These are phyloP conservation scores for Trichomalopsis sarcophagae DNA, from an alignment of 1,140 invertebrate genomes.

Conservation along the genomic window DNA sequence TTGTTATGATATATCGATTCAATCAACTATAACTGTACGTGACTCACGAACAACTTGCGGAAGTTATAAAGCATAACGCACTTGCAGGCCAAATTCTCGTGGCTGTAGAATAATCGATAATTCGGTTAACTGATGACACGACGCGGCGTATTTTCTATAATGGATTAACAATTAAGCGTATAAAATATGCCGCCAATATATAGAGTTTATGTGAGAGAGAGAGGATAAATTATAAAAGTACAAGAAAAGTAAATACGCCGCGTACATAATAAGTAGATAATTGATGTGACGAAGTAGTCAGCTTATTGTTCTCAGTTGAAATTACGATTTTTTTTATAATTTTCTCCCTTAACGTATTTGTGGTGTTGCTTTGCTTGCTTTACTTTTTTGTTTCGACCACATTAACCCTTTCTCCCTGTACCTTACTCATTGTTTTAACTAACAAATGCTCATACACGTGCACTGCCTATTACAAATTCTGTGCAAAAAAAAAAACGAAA, in stretches of 20 bases:
- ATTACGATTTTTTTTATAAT: slow-evolving; percentile 39
- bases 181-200: not conserved
- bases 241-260: slow-evolving; percentile 40
- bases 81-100: slow-evolving; percentile 42
- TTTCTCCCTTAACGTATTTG: slow-evolving; percentile 56
- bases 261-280: slow-evolving; percentile 52
- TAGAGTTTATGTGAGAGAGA: not conserved
- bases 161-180: not conserved
- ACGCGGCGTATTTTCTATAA: slow-evolving; percentile 32
- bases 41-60: no score
- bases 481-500: slow-evolving; percentile 49
- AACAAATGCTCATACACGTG: slow-evolving; percentile 70
- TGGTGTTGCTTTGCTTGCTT: slow-evolving; percentile 72
- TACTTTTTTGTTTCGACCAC: slow-evolving; percentile 70
- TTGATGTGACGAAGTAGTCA: slow-evolving; percentile 61
- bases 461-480: slow-evolving; percentile 63
- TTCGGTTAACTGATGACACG: slow-evolving; percentile 50
- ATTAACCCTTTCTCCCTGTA: slow-evolving; percentile 71
- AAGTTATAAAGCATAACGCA: not conserved
- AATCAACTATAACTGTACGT: no score
- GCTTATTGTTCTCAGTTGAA: slow-evolving; percentile 64
- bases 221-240: not conserved
- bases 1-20: no score
- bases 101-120: slow-evolving; percentile 51
- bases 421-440: slow-evolving; percentile 69